Evolutionary conservation across 2,113 vertebrate species (phyloP).

Genomic region (Prietella phreatophila): DNA sequence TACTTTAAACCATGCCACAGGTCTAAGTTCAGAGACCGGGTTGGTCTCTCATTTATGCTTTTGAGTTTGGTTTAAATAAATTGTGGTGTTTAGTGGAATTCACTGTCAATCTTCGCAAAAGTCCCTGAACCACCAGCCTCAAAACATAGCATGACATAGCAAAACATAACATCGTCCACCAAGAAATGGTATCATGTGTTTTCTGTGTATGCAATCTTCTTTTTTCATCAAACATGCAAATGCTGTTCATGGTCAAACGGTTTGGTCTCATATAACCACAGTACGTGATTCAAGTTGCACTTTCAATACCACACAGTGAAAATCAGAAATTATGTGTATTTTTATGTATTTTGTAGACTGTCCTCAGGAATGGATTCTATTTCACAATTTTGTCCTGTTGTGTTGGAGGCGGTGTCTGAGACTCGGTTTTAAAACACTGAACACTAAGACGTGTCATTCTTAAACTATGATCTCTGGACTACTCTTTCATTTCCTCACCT

Average conservation of each 20-base stretch:
- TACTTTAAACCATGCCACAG: background rate
- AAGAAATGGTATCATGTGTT: background rate
- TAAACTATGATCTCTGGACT: background rate
- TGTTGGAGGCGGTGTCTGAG: background rate
- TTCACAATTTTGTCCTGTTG: background rate
- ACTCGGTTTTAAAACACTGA: background rate
- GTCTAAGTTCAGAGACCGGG: background rate
- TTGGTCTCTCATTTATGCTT: background rate
- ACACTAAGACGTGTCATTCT: background rate
- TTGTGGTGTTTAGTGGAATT: background rate
- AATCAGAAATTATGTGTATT: background rate
- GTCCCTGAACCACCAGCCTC: background rate
- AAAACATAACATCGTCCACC: background rate
- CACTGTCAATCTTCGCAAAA: background rate
- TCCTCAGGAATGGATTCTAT: background rate
- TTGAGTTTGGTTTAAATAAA: background rate
- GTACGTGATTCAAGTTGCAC: background rate
- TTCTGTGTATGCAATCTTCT: background rate
- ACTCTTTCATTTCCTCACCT: background rate
- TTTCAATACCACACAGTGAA: background rate
- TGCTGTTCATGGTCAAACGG: background rate
- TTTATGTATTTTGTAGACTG: background rate
- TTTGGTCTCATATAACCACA: background rate
- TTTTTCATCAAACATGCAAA: background rate
- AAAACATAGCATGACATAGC: background rate